phyloP scores from a whole-genome alignment of 2,888 invertebrate genomes.

The Calliopum simillimum region DNA sequence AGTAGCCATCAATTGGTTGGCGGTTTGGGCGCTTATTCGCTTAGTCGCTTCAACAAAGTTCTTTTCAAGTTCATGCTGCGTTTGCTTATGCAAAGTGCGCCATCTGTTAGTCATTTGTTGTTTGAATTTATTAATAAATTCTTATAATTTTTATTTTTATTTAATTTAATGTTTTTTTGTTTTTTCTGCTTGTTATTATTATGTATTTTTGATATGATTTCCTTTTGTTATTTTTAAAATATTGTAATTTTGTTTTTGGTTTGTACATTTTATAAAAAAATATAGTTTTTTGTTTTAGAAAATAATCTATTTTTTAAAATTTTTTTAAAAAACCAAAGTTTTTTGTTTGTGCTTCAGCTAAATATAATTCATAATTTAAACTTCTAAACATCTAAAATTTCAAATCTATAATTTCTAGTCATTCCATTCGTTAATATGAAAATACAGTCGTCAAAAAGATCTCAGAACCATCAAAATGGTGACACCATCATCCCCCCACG shows the following conservation, averaged over 20 bases:
- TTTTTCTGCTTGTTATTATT: constrained; percentile 19
- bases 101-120: constrained; percentile 19
- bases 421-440: too few relatives aligned
- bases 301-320: too few relatives aligned
- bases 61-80: not conserved
- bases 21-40: not conserved
- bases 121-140: constrained; percentile 1
- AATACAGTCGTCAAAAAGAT: too few relatives aligned
- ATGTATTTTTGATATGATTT: not conserved
- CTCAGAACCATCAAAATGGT: too few relatives aligned
- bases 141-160: constrained; percentile 4
- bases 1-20: not conserved
- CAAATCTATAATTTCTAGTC: too few relatives aligned
- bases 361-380: too few relatives aligned
- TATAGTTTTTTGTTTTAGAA: constrained; percentile 1
- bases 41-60: not conserved
- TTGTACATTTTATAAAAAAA: not conserved
- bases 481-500: too few relatives aligned
- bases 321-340: too few relatives aligned
- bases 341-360: too few relatives aligned
- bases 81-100: not conserved
- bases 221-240: not conserved
- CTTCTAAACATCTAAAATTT: too few relatives aligned
- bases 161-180: constrained; percentile 1
- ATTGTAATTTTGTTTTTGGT: not conserved